Conservation (phyloP, 2,113 vertebrate genomes). For the Benitochromis conjunctus region DNA sequence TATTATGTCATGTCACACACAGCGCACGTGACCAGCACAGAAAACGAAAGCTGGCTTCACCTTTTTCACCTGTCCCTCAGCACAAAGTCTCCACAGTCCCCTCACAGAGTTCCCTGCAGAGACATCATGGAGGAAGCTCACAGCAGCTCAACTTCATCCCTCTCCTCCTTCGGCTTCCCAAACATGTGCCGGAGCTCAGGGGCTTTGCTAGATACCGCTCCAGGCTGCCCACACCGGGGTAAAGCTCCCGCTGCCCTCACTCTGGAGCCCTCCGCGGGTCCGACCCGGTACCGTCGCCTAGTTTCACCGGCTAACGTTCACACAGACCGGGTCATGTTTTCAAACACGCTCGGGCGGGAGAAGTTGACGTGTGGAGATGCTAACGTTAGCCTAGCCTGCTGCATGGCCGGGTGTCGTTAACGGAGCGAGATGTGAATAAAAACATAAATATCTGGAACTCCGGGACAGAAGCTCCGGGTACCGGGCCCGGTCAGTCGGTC, state of each 20-base stretch:
- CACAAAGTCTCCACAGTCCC: background rate
- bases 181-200: slow-evolving; percentile 31
- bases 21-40: background rate
- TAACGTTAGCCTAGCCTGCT: slow-evolving; percentile 47
- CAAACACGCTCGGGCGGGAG: slow-evolving; percentile 64
- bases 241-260: rapidly evolving
- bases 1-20: background rate
- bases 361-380: slow-evolving; percentile 43
- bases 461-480: too few relatives aligned
- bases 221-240: background rate
- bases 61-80: background rate
- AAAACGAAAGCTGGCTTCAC: background rate
- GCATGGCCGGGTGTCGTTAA: background rate
- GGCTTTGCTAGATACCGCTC: slow-evolving; percentile 6
- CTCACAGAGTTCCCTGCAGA: background rate
- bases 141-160: background rate
- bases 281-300: rapidly evolving
- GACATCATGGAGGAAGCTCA: background rate
- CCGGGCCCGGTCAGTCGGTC: background rate
- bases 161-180: background rate
- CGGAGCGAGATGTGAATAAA: background rate
- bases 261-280: background rate
- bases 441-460: background rate
- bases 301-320: background rate
- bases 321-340: slow-evolving; percentile 32